Base-by-base conservation (phyloP, 2,888 invertebrate genomes). In the Aplocera efformata region DNA sequence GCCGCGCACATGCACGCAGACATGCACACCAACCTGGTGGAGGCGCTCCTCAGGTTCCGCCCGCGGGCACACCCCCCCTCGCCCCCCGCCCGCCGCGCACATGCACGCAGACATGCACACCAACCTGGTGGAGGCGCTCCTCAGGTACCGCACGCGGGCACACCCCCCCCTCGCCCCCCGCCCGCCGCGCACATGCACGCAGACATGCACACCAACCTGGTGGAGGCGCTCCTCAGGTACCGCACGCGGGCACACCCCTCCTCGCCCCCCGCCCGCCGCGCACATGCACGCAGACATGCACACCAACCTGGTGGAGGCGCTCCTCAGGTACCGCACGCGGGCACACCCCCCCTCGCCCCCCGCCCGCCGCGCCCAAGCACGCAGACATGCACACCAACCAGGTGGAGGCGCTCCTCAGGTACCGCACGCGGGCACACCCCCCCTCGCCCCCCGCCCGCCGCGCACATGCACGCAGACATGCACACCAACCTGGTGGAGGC, bases 401-500 rank as follows among this genome's bases (percentile, higher is more conserved):
- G 76, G 95, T 98, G 7, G 98, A 98, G 80, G 95, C 98, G 13
- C 95, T 98, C 62, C 94, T 98, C 63, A 96, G 95, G 96, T 95
- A 28, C 6, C 6, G 17, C 7, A 10, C 4, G 9, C 4, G 13
- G 5, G 3, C n/a, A 6, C 3, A 22, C 22, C 22, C 17, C 11
- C 7, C 4, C 24, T 2, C 17, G 5, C n/a, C 7, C 7, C 56
- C 94, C 94, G 28, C 93, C 93, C 43, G 94, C 97, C 42, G 96
- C 97, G 93, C 92, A 94, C 68, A 94, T 97, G 93, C 95, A 95
- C 69, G 90, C 93, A 7, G 97, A 98, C 80, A 94, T 96, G 90
- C 96, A 96, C 84, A 94, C 94, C 60, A 97, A 97, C 74, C 94
- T 98, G 76, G 95, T 98, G 7, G 98, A 98, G 80, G 95, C 98